These are phyloP conservation scores for Pachyseris speciosa DNA, from an alignment of 64 coral and sea anemone genomes.

Conservation along the genomic window DNA sequence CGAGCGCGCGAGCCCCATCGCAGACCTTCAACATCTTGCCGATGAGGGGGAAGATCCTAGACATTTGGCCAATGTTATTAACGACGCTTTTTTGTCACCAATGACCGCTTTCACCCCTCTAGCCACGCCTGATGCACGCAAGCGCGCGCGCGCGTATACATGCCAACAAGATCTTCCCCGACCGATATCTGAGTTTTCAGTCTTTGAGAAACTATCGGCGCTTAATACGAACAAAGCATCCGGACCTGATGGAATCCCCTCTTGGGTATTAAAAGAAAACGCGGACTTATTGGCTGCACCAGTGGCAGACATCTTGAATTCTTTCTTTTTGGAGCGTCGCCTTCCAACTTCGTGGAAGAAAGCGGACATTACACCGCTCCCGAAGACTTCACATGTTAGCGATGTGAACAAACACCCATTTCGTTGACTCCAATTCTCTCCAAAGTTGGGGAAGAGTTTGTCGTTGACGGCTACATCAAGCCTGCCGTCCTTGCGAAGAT, in stretches of 20 bases:
- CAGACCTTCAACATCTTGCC: constrained; percentile 7
- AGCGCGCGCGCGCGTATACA: not conserved
- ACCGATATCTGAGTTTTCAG: constrained; percentile 12
- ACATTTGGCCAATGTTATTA: constrained; percentile 39
- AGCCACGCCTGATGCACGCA: not conserved
- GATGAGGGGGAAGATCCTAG: constrained; percentile 15
- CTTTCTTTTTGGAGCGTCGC: constrained; percentile 16
- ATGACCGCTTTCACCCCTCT: constrained; percentile 24
- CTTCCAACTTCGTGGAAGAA: constrained; percentile 38
- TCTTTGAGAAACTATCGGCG: constrained; percentile 1
- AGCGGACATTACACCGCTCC: constrained; percentile 35
- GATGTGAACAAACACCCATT: constrained; percentile 57
- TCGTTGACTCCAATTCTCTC: constrained; percentile 61
- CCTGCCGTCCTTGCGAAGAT: constrained; percentile 49
- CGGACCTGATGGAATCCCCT: not conserved
- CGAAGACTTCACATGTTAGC: not conserved
- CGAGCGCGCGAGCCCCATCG: not conserved
- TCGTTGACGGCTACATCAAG: constrained; percentile 39
- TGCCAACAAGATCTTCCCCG: not conserved
- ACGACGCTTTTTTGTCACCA: constrained; percentile 38
- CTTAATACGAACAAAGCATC: constrained; percentile 30
- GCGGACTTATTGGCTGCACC: constrained; percentile 30
- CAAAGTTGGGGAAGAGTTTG: constrained; percentile 51
- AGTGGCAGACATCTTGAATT: constrained; percentile 12
- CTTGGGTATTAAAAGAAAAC: constrained; percentile 34